Evolutionary conservation across 2,797 vertebrate species (phyloP).

Genomic region (Sitta carolinensis): DNA sequence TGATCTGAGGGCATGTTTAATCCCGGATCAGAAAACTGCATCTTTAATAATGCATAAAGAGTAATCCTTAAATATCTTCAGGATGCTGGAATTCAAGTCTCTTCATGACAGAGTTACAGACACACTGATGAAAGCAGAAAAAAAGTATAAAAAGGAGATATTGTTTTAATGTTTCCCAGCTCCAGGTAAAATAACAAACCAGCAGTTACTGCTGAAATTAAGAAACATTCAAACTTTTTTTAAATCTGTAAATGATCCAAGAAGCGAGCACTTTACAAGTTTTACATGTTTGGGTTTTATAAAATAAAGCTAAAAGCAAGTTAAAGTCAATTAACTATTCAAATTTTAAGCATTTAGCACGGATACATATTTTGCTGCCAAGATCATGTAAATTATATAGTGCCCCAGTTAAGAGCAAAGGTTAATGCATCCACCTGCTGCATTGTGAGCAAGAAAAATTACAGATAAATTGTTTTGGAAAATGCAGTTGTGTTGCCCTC

Average conservation of each 20-base stretch:
- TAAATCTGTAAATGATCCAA: background rate
- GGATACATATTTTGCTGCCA: background rate
- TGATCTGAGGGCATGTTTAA: background rate
- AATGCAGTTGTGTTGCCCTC: background rate
- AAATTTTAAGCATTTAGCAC: background rate
- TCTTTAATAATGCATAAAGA: background rate
- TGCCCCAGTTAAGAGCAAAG: background rate
- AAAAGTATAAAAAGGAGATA: background rate
- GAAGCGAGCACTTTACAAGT: accelerated
- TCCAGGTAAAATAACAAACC: background rate
- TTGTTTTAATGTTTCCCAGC: background rate
- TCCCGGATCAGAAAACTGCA: background rate
- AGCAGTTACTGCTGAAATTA: background rate
- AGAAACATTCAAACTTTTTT: background rate
- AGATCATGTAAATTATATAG: background rate
- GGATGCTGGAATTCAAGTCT: background rate
- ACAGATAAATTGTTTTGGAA: background rate
- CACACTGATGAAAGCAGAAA: background rate
- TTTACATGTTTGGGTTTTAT: background rate
- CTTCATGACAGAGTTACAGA: background rate
- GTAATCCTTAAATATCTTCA: background rate
- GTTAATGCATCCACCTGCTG: background rate
- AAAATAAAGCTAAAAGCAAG: background rate
- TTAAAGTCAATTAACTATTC: background rate
- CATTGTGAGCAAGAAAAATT: background rate